Conservation (phyloP, 2,888 invertebrate species). For the Xestia c-nigrum region DNA sequence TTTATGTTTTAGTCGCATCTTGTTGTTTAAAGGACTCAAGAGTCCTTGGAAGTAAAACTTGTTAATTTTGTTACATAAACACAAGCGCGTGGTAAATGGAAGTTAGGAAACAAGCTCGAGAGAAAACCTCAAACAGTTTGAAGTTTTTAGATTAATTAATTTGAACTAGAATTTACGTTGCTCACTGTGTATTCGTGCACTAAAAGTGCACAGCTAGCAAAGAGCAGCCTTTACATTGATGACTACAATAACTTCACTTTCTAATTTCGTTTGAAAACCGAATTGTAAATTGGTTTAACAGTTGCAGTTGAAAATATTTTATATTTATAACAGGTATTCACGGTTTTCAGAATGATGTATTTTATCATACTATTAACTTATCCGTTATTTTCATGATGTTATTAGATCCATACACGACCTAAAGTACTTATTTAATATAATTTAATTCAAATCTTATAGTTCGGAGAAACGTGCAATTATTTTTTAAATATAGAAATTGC, state of each 20-base stretch:
- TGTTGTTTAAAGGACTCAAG: conserved; percentile 16
- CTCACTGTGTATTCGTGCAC: neutral
- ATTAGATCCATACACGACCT: conserved; percentile 44
- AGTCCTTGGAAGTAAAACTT: conserved; percentile 17
- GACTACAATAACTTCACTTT: neutral
- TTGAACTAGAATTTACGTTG: neutral
- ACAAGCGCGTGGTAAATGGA: neutral
- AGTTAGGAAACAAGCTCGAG: neutral
- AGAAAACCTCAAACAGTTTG: neutral
- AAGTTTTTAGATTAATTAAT: neutral
- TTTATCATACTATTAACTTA: conserved; percentile 10
- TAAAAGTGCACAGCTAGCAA: neutral
- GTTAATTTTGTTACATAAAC: neutral
- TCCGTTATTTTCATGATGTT: conserved; percentile 20
- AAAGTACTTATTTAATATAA: conserved; percentile 16
- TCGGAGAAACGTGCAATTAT: neutral
- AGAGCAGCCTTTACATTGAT: neutral
- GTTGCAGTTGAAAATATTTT: neutral
- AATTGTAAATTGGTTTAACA: neutral
- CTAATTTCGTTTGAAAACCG: neutral
- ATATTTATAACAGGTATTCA: conserved; percentile 22
- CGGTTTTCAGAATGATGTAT: conserved; percentile 34
- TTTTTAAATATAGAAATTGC: neutral
- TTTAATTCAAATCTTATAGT: conserved; percentile 25
- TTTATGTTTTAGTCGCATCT: neutral